A percentile compares a stretch with the other conserved stretches of the same genome.
Evolutionary conservation across 2,888 invertebrate genomes (phyloP).

Genomic region (Notodonta dromedarius): DNA sequence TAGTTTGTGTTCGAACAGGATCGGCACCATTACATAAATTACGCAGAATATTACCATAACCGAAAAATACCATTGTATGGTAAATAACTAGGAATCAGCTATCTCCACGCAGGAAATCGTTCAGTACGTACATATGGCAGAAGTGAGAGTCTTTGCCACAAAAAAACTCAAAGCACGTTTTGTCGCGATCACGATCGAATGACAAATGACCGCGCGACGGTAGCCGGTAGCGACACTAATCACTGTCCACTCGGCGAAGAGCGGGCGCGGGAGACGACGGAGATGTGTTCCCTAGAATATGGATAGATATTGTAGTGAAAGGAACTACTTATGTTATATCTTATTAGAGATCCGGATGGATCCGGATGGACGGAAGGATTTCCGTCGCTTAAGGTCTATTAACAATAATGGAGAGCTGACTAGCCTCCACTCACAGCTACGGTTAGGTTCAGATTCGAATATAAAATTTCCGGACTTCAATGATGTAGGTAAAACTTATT

Average conservation of each 20-base stretch:
- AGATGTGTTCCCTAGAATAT: background rate
- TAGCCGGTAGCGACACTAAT: background rate
- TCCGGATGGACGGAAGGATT: too few species aligned
- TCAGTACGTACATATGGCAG: background rate
- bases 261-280: background rate
- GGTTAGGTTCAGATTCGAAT: too few species aligned
- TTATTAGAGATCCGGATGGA: too few species aligned
- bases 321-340: background rate
- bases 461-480: too few species aligned
- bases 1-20: too few species aligned
- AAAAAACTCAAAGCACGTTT: background rate
- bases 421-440: too few species aligned
- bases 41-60: too few species aligned
- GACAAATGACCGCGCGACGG: slow-evolving; percentile 6
- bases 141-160: background rate
- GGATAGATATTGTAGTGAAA: background rate
- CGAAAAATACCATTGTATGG: too few species aligned
- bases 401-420: too few species aligned
- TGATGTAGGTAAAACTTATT: too few species aligned
- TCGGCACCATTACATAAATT: too few species aligned
- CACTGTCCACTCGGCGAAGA: background rate
- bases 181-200: slow-evolving; percentile 6
- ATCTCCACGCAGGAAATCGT: background rate
- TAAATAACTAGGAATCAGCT: background rate
- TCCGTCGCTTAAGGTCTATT: too few species aligned